These are phyloP conservation scores for Andrena chrysosceles DNA, from an alignment of 2,888 invertebrate species.

Conservation along the genomic window DNA sequence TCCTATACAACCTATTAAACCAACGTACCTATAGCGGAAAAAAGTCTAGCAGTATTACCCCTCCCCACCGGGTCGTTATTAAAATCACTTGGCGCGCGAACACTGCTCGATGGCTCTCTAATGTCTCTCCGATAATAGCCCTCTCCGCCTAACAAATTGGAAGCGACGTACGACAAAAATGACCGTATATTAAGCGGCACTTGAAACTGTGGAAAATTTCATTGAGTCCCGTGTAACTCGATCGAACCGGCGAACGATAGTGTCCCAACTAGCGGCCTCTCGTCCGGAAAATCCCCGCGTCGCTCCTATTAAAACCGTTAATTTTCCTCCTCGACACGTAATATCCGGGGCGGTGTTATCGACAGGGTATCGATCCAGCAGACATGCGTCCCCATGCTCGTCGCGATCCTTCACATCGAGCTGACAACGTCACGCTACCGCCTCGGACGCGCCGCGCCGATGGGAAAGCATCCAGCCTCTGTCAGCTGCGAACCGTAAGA, in stretches of 20 bases:
- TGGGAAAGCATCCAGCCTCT: conserved; percentile 43
- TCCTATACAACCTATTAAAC: neutral
- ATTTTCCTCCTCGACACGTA: conserved; percentile 32
- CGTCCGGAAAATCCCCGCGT: conserved; percentile 19
- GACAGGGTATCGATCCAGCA: conserved; percentile 52
- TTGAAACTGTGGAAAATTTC: conserved; percentile 12
- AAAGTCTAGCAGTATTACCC: neutral
- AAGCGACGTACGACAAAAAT: neutral
- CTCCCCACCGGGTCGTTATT: neutral
- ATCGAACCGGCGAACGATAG: neutral
- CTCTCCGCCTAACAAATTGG: conserved; percentile 6
- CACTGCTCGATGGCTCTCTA: neutral
- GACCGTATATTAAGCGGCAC: conserved; percentile 7
- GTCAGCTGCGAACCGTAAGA: conserved; percentile 60
- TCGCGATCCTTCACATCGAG: conserved; percentile 45
- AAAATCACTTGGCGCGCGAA: neutral
- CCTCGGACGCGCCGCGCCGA: neutral
- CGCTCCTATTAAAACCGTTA: conserved; percentile 35
- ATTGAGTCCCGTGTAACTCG: conserved; percentile 4
- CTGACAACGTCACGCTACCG: conserved; percentile 41
- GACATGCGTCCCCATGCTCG: conserved; percentile 28
- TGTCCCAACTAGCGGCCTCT: neutral
- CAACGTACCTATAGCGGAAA: neutral
- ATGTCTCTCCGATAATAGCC: conserved; percentile 7
- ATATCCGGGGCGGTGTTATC: conserved; percentile 32